Evolutionary conservation across 2,888 invertebrate genomes (phyloP), one percentile per base, ranked within the genome.

Genomic region (Beris morrisii): DNA sequence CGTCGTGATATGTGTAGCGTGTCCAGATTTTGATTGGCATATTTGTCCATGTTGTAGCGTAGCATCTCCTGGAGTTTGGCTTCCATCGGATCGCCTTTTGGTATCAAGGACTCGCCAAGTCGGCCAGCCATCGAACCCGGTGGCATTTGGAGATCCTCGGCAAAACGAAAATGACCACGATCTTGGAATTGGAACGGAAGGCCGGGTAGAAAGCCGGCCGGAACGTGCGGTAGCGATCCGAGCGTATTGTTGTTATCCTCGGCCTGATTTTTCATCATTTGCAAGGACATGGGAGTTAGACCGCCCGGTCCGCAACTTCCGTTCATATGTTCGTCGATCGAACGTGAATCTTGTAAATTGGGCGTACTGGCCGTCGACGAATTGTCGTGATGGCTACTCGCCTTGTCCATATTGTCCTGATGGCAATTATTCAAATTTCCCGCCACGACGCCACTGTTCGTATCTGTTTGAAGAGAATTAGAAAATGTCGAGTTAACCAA

Each of bases 21-120:
- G 82, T 97, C 97, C 71, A 97, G 84, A 75, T 93, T 92, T 75
- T 94, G 95, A 73, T 92, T 91, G 66, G 95, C 94, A 81, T 94
- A 95, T 80, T 95, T 95, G 84, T 95, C 95, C 90, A 95, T 95
- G 80, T 95, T 95, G 83, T 94, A 94, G 74, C 95, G 85, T 69
- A 95, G 84, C 92, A 95, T 94, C 80, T 95, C 95, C 77, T 95
- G 95, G 54, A 95, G 84, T 67, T 92, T 85, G 55, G 95, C 95
- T 80, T 95, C 95, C 93, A 95, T 94, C 28, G 94, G 93, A 78
- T 94, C 94, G 63, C 93, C 93, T 77, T 95, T 95, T 31, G 94
- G 94, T 73, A 95, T 94, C 64, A 94, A 85, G 9, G 93, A 93
- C 75, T 93, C 93, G n/a, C 93, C 93, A 59, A 93, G 83, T 4